These are phyloP conservation scores for Diplolepis rosae DNA, from an alignment of 2,888 invertebrate species.

Conservation along the genomic window DNA sequence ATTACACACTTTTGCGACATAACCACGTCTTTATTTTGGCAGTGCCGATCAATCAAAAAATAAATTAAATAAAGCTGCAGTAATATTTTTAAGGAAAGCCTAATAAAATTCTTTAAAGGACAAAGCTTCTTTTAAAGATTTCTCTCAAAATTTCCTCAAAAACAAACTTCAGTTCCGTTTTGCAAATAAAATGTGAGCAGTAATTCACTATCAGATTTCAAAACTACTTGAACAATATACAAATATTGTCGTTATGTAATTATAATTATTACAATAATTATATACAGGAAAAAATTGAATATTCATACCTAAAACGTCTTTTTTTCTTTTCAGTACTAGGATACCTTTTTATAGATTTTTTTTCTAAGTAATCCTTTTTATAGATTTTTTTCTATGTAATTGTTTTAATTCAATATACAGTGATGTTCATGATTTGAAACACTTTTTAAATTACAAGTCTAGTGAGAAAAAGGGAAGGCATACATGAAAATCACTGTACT, in stretches of 20 bases:
- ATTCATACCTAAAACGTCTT: conserved; percentile 27
- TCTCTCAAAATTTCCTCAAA: not conserved
- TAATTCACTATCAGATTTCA: conserved; percentile 16
- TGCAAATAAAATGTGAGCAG: conserved; percentile 11
- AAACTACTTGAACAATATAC: conserved; percentile 24
- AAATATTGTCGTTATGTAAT: conserved; percentile 9
- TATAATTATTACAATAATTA: conserved; percentile 19
- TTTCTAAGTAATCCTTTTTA: not conserved
- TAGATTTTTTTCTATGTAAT: not conserved
- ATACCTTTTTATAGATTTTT: conserved; percentile 15
- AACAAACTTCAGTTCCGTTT: not conserved
- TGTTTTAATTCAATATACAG: not conserved
- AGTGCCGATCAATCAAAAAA: not conserved
- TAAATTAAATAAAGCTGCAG: conserved; percentile 15
- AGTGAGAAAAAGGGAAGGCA: too few relatives aligned
- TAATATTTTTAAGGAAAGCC: not conserved
- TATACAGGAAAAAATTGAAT: conserved; percentile 5
- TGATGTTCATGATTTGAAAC: too few relatives aligned
- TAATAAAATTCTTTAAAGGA: conserved; percentile 15
- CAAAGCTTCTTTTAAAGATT: not conserved
- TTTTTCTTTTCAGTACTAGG: conserved; percentile 8
- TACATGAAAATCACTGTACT: conserved; percentile 22
- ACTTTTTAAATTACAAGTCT: not conserved
- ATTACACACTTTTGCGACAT: not conserved
- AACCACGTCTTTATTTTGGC: not conserved